These are phyloP conservation scores for Thecophora atra DNA, from an alignment of 2,888 invertebrate genomes.

Conservation along the genomic window DNA sequence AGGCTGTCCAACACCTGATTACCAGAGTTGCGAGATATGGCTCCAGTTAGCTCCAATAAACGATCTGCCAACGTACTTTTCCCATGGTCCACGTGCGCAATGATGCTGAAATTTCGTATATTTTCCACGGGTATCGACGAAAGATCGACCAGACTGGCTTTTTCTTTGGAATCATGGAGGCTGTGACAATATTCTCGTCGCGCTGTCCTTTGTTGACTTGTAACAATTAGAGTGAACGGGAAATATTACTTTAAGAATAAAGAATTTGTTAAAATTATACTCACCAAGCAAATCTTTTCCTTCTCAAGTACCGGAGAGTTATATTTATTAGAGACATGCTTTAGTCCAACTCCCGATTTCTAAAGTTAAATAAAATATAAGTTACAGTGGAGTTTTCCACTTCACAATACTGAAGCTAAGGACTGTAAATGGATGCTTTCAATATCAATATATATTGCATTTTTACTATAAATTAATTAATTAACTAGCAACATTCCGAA, in stretches of 20 bases:
- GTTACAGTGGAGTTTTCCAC: too few relatives aligned
- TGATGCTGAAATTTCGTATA: conserved; percentile 95
- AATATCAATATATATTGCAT: too few relatives aligned
- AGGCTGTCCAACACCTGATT: conserved; percentile 81
- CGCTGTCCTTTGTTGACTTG: neutral
- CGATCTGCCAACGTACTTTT: conserved; percentile 97
- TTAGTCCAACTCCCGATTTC: too few relatives aligned
- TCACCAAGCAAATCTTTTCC: neutral
- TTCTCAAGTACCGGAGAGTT: neutral
- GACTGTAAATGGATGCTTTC: too few relatives aligned
- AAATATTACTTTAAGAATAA: too few relatives aligned
- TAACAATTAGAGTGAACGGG: neutral
- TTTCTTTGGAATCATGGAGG: neutral
- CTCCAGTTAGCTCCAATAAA: conserved; percentile 91
- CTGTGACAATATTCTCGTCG: neutral
- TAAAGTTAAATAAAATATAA: too few relatives aligned
- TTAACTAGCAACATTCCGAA: too few relatives aligned
- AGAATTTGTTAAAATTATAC: neutral
- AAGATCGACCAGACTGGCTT: conserved; percentile 47
- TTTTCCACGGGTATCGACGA: conserved; percentile 56
- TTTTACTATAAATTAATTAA: too few relatives aligned
- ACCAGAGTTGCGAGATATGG: conserved; percentile 73
- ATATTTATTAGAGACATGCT: too few relatives aligned
- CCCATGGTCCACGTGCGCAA: conserved; percentile 99
- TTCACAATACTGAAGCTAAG: too few relatives aligned